Evolutionary conservation across 2,113 vertebrate species (phyloP).

Genomic region (Actenoides hombroni): DNA sequence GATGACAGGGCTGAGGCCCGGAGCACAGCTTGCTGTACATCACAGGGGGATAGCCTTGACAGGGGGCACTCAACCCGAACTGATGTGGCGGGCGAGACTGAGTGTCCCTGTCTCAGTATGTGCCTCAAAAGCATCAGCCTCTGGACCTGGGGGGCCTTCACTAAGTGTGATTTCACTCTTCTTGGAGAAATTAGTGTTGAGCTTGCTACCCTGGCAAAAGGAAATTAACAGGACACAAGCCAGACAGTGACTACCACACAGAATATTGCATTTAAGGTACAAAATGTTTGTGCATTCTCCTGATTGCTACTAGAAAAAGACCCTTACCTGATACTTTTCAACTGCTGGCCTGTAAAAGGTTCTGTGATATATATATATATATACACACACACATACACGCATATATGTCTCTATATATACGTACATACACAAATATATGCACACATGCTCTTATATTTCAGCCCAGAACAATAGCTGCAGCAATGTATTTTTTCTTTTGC

Average conservation of each 20-base stretch:
- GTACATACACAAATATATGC: background rate
- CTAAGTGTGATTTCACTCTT: background rate
- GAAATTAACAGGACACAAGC: background rate
- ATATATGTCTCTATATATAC: fast-evolving
- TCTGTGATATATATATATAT: background rate
- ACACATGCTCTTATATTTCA: background rate
- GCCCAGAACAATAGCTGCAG: background rate
- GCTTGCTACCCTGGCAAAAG: background rate
- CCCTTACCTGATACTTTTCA: fast-evolving
- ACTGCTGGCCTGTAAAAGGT: background rate
- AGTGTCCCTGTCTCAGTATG: background rate
- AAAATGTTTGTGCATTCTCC: background rate
- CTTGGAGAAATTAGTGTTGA: background rate
- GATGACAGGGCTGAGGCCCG: constrained; percentile 62
- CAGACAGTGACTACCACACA: fast-evolving
- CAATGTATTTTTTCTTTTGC: background rate
- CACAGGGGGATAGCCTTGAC: constrained; percentile 66
- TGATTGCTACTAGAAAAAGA: background rate
- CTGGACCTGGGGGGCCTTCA: background rate
- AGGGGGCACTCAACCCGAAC: constrained; percentile 72
- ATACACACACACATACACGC: no score
- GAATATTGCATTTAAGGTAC: background rate
- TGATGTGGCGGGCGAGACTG: background rate
- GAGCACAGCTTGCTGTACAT: background rate
- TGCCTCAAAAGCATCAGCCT: background rate